A percentile compares a stretch with the other conserved stretches of the same genome.
Conservation (phyloP, 2,797 vertebrate species). For the Pempheris klunzingeri region DNA sequence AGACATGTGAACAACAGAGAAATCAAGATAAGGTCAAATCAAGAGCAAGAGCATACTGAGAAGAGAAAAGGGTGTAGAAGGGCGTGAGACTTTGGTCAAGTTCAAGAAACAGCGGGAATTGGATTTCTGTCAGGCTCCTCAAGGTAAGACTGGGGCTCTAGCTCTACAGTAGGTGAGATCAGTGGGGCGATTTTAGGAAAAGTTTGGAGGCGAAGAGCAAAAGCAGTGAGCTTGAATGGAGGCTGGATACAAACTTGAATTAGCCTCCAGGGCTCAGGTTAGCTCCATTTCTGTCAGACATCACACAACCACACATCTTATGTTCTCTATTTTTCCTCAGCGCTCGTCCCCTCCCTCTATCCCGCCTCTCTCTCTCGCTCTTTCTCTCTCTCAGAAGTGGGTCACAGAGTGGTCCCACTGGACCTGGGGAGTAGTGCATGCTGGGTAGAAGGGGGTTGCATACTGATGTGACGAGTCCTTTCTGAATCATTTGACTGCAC, state of each 20-base stretch:
- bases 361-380: conserved; percentile 64
- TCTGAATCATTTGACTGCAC: conserved; percentile 83
- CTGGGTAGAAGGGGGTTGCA: conserved; percentile 84
- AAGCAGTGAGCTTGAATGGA: conserved; percentile 61
- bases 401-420: conserved; percentile 86
- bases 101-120: conserved; percentile 46
- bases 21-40: conserved; percentile 42
- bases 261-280: conserved; percentile 82
- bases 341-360: conserved; percentile 76
- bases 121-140: conserved; percentile 65
- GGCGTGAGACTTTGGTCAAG: conserved; percentile 72
- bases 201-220: conserved; percentile 59
- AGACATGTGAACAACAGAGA: conserved; percentile 52
- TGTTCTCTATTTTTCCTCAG: conserved; percentile 81
- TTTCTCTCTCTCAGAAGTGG: conserved; percentile 83
- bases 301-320: conserved; percentile 82
- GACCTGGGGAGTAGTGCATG: conserved; percentile 83
- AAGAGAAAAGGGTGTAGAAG: conserved; percentile 52
- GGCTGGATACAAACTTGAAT: conserved; percentile 78
- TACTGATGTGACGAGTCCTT: conserved; percentile 85
- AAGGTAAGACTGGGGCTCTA: conserved; percentile 66
- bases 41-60: conserved; percentile 58
- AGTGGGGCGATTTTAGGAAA: conserved; percentile 54
- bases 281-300: conserved; percentile 85
- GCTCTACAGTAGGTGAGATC: conserved; percentile 54